Percentiles rank a stretch among this genome's conserved stretches.
phyloP scores from a whole-genome alignment of 92 coral and sea anemone genomes.

The Meandrina meandrites region DNA sequence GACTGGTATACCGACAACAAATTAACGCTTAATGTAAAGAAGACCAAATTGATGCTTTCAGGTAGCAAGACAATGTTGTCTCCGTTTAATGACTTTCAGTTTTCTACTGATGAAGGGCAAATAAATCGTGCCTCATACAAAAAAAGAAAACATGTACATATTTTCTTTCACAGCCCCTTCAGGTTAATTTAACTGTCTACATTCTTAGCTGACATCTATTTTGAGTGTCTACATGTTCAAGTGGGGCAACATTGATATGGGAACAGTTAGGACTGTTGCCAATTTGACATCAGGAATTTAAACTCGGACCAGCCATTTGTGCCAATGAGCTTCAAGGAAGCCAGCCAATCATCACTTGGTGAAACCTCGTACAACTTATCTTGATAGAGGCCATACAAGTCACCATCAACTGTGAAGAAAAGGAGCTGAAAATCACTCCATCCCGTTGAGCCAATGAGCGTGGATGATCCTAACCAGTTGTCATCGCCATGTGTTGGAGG shows the following conservation, averaged over 20 bases:
- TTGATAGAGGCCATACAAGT: slow-evolving; percentile 14
- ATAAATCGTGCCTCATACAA: not conserved
- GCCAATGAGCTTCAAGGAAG: not conserved
- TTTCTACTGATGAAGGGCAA: too few relatives aligned
- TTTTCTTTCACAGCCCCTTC: not conserved
- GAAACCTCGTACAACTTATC: slow-evolving; percentile 1
- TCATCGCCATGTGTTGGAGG: not conserved
- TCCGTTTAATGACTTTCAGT: too few relatives aligned
- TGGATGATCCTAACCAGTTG: slow-evolving; percentile 7
- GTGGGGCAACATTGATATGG: too few relatives aligned
- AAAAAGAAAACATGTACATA: too few relatives aligned
- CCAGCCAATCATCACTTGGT: not conserved
- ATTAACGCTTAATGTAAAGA: too few relatives aligned
- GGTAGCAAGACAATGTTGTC: too few relatives aligned
- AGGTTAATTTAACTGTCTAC: not conserved
- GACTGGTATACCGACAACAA: too few relatives aligned
- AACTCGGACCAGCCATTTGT: not conserved
- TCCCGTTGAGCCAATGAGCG: not conserved
- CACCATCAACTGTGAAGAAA: slow-evolving; percentile 21
- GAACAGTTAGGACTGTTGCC: not conserved
- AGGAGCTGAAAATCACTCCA: slow-evolving; percentile 28
- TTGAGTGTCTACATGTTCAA: not conserved
- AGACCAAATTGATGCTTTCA: too few relatives aligned
- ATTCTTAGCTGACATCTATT: too few relatives aligned
- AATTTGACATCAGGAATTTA: not conserved